These are phyloP conservation scores for Scatophagus argus DNA, from an alignment of 2,113 vertebrate species.

Conservation along the genomic window DNA sequence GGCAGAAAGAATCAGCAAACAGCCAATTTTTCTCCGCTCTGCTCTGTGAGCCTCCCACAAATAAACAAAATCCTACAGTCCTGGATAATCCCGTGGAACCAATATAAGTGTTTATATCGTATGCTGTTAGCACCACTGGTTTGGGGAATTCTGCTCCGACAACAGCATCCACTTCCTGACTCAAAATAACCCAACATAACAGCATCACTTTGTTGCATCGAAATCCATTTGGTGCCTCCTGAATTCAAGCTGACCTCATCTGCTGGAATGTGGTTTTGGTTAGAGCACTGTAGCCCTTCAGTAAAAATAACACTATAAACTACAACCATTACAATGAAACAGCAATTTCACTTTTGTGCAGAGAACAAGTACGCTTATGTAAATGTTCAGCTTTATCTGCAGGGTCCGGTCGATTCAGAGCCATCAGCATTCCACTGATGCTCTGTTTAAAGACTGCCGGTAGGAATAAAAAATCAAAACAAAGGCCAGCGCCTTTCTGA, in stretches of 20 bases:
- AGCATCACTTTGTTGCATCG: neutral
- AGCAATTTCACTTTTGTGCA: neutral
- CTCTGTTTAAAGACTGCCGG: constrained; percentile 1
- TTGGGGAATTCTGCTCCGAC: neutral
- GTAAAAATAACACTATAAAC: neutral
- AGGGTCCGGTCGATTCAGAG: neutral
- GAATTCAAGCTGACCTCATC: neutral
- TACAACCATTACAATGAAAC: neutral
- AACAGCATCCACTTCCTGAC: neutral
- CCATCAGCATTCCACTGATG: constrained; percentile 38
- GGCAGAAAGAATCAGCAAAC: neutral
- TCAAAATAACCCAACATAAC: neutral
- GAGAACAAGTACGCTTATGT: constrained; percentile 3
- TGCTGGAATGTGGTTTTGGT: neutral
- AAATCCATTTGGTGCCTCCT: neutral
- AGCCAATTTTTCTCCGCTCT: neutral
- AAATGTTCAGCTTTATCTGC: constrained; percentile 16
- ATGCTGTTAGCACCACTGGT: neutral
- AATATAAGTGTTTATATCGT: neutral
- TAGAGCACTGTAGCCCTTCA: too few relatives aligned
- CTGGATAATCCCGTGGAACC: neutral
- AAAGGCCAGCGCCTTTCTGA: constrained; percentile 35
- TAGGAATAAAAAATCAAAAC: constrained; percentile 36
- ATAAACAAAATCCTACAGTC: neutral
- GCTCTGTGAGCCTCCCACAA: neutral